Base-by-base conservation (phyloP, 2,113 vertebrate species). In the Alethe diademata region DNA sequence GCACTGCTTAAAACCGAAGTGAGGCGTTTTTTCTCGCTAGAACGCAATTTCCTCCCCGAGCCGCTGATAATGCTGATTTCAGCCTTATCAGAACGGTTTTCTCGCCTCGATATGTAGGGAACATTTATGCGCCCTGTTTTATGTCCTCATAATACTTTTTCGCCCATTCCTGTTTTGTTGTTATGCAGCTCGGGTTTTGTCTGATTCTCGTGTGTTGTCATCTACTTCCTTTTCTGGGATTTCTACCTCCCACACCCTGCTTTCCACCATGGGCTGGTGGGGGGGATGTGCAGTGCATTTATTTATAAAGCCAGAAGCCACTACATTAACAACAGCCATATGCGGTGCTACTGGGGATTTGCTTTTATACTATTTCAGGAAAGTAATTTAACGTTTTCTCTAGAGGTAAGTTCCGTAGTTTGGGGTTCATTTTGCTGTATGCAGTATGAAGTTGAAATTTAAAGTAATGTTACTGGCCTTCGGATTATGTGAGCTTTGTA, bases 31-130 rank as follows among this genome's bases (percentile, higher is more conserved):
- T 45, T 24, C 17, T 54, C 8, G 5, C 13, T 11, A 11, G 14
- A 53, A 28, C 1, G 7, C 25, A 0, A 73, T 74, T 87, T 23
- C 14, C n/a, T 40, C 25, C 33, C 43, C 1, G 23, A 33, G 20
- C 16, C 4, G 8, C 43, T 35, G 29, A 2, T 65, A 57, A 8
- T 19, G 69, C 22, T 57, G 66, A 8, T 33, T 47, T 51, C 40
- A 8, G n/a, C 6, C 5, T 42, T 82, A 35, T 8, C 47, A 38
- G 62, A 35, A 20, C 12, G 12, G 3, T 40, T 84, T 90, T 45
- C 19, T 72, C 53, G 3, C 2, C 1, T 48, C 14, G 0, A 12
- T 26, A 5, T 2, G 5, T 3, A 2, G 0, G 38, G 23, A 62
- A 19, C 8, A 1, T 51, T 69, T 56, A 28, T 51, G 14, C 9